phyloP scores from a whole-genome alignment of 2,797 vertebrate species.

The Eospalax fontanierii region DNA sequence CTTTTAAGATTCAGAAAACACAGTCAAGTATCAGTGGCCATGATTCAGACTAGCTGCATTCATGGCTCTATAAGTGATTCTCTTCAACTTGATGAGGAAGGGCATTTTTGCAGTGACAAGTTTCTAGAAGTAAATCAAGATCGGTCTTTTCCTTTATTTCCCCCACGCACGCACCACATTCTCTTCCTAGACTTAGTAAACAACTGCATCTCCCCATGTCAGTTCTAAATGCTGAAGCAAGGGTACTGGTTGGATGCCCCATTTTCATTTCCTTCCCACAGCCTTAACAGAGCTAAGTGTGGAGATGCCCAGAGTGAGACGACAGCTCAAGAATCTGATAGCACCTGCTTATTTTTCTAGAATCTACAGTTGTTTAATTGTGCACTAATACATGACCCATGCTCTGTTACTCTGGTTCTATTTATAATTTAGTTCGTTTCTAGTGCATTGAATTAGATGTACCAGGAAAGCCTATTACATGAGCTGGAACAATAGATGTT shows the following conservation, averaged over 20 bases:
- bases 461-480: neutral
- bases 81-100: neutral
- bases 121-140: slow-evolving; percentile 1
- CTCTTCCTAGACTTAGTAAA: neutral
- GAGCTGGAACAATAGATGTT: neutral
- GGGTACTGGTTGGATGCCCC: neutral
- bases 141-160: neutral
- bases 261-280: neutral
- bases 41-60: neutral
- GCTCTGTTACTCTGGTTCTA: neutral
- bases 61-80: neutral
- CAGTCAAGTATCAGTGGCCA: neutral
- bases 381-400: neutral
- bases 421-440: slow-evolving; percentile 3
- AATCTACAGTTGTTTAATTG: neutral
- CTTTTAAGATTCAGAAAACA: neutral
- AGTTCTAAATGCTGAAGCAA: neutral
- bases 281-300: neutral
- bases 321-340: neutral
- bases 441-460: neutral
- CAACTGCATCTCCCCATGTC: neutral
- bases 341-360: neutral
- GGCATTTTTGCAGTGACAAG: neutral
- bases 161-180: neutral
- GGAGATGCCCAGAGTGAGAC: neutral